phyloP scores from a whole-genome alignment of 2,113 vertebrate species.

The Lathamus discolor region DNA sequence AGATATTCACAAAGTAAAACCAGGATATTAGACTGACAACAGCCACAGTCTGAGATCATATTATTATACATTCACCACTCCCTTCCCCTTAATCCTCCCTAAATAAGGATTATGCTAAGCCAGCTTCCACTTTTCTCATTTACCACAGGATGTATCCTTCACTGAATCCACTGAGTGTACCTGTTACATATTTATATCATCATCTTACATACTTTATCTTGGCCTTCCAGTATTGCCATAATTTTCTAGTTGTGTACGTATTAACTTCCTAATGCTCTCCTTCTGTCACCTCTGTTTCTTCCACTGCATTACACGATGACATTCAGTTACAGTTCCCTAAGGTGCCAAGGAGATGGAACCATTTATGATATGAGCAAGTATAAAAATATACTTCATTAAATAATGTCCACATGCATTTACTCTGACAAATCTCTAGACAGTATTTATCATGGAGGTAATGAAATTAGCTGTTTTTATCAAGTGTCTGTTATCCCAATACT shows the following conservation, averaged over 20 bases:
- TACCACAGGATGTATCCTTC: neutral
- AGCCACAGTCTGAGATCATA: neutral
- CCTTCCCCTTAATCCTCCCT: neutral
- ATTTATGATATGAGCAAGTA: neutral
- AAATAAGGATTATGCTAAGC: neutral
- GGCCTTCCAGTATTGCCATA: neutral
- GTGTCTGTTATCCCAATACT: slow-evolving; percentile 13
- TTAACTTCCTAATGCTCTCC: neutral
- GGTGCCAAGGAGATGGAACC: neutral
- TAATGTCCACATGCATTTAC: neutral
- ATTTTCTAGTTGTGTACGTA: neutral
- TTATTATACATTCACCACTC: neutral
- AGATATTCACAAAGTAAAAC: neutral
- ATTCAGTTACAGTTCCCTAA: neutral
- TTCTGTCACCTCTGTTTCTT: neutral
- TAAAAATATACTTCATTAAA: neutral
- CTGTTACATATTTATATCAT: neutral
- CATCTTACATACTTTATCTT: neutral
- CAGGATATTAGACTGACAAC: neutral
- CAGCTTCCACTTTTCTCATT: neutral
- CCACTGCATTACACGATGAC: neutral
- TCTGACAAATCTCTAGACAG: slow-evolving; percentile 44
- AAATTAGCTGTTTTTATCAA: slow-evolving; percentile 48
- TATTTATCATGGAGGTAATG: neutral
- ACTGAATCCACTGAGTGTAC: neutral